Base-by-base conservation (phyloP, 1,140 invertebrate genomes). In the Wasmannia auropunctata region DNA sequence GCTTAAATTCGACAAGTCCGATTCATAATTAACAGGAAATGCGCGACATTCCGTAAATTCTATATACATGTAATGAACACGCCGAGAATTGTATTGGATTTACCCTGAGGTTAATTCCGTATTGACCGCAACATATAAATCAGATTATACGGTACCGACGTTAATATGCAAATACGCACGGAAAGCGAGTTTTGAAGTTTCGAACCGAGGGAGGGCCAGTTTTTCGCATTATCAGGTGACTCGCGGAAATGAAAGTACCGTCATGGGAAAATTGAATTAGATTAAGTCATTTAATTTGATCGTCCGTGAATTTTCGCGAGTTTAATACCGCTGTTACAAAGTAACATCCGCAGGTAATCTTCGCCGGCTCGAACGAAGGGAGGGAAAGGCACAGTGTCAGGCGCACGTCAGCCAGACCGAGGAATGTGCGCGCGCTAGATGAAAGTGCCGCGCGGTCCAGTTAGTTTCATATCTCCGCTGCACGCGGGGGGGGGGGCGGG, bases 51-150 rank as follows among this genome's bases (percentile, higher is more conserved):
- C 28, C 19, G 2, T 79, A 63, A 79, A 79, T 31, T 79, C 19
- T 51, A 14, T 51, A 51, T 51, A 11, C 8, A 3, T 10, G 19
- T 43, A 62, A 49, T 34, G 34, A 65, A 51, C 46, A 67, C 43
- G 31, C 22, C 14, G 62, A 37, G 60, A 40, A 80, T 69, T 80
- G 46, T 69, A 80, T 69, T 69, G 77, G 46, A 80, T 80, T 80
- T 80, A 22, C 31, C n/a, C 43, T 69, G 10, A 67, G 31, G 31
- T 80, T 80, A 69, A 80, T 80, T 80, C 22, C 31, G 65, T n/a
- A 25, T 51, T 67, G 62, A 69, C 31, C 34, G 63, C 34, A 28
- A 40, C 46, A 31, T 54, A 80, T 80, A 69, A 80, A 69, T 80
- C 34, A 46, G 34, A 77, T 56, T 54, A 69, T 14, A 31, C 10